Conservation (phyloP, 2,888 invertebrate genomes). For the Trissolcus japonicus region DNA sequence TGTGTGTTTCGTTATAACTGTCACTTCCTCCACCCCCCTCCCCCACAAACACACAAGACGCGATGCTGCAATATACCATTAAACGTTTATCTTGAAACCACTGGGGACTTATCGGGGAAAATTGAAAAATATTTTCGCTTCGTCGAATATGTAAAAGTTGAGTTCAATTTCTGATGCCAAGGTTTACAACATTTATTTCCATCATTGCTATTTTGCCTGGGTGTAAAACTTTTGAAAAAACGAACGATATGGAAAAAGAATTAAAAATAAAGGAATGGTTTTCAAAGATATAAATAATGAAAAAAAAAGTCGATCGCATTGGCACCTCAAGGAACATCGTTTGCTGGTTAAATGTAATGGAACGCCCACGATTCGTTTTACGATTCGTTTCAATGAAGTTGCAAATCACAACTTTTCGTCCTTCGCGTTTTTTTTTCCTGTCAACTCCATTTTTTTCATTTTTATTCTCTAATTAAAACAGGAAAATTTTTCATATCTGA, state of each 20-base stretch:
- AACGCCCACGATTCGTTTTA: slow-evolving; percentile 18
- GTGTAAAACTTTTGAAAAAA: too few relatives aligned
- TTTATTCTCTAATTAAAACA: too few relatives aligned
- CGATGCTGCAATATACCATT: slow-evolving; percentile 12
- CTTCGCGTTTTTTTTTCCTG: too few relatives aligned
- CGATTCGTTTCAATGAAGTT: slow-evolving; percentile 24
- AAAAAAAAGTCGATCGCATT: slow-evolving; percentile 18
- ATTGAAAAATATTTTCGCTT: slow-evolving; percentile 7
- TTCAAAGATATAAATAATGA: slow-evolving; percentile 12
- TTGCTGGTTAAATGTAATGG: slow-evolving; percentile 29
- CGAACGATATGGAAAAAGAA: too few relatives aligned
- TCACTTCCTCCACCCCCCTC: background rate
- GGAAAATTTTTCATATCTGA: too few relatives aligned
- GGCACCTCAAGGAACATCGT: slow-evolving; percentile 16
- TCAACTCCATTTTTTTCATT: too few relatives aligned
- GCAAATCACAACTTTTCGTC: slow-evolving; percentile 6
- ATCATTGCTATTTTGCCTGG: too few relatives aligned
- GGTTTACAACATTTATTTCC: too few relatives aligned
- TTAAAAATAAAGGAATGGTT: background rate
- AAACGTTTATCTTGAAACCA: slow-evolving; percentile 10
- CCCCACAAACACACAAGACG: slow-evolving; percentile 3
- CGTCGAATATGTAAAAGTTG: slow-evolving; percentile 5
- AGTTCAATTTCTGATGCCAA: too few relatives aligned
- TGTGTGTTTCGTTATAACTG: slow-evolving; percentile 9
- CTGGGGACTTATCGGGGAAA: slow-evolving; percentile 7